phyloP scores from a whole-genome alignment of 1,140 invertebrate species.

The Drosophila neocordata region DNA sequence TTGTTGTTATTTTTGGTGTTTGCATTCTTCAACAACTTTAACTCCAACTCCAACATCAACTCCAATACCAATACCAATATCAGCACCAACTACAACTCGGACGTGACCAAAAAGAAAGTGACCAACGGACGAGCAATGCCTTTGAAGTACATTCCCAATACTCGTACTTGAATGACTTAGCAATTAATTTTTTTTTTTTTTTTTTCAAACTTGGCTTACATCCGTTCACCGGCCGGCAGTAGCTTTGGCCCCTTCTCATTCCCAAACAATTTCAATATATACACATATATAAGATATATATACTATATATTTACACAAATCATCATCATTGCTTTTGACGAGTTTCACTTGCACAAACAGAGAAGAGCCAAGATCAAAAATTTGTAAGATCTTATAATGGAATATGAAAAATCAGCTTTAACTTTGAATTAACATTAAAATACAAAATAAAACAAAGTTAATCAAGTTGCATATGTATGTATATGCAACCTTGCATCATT shows the following conservation, averaged over 20 bases:
- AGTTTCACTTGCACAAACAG: constrained; percentile 65
- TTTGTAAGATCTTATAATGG: background rate
- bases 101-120: constrained; percentile 58
- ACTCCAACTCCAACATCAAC: too few relatives aligned
- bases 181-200: constrained; percentile 7
- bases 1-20: constrained; percentile 14
- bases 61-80: background rate
- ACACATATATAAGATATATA: background rate
- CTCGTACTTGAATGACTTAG: constrained; percentile 35
- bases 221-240: constrained; percentile 50
- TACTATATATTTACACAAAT: background rate
- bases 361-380: background rate
- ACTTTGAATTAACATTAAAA: constrained; percentile 30
- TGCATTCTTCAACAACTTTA: constrained; percentile 26
- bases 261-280: background rate
- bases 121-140: constrained; percentile 27
- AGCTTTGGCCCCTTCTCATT: background rate
- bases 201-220: constrained; percentile 40
- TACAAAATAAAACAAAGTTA: too few relatives aligned
- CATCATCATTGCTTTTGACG: constrained; percentile 27
- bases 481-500: constrained; percentile 20
- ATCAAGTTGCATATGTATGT: background rate
- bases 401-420: constrained; percentile 19
- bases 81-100: constrained; percentile 14
- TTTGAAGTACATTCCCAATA: constrained; percentile 23